Conservation (phyloP, 2,797 vertebrate species). For the Takifugu rubripes region DNA sequence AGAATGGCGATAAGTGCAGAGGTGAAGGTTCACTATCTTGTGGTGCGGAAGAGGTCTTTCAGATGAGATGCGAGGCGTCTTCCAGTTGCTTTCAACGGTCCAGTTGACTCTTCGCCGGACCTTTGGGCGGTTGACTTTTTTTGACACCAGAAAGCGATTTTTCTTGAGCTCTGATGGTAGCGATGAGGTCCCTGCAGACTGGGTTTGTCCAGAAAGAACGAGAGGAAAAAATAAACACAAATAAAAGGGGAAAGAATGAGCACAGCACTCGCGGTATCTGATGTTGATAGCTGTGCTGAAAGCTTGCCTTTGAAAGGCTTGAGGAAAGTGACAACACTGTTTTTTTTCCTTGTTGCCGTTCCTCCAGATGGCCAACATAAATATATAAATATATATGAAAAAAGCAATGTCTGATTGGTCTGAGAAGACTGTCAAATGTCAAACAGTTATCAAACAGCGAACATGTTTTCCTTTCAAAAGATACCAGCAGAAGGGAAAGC, state of each 20-base stretch:
- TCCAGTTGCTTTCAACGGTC: too few relatives aligned
- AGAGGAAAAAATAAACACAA: constrained; percentile 55
- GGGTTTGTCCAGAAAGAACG: constrained; percentile 36
- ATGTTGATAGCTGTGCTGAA: constrained; percentile 70
- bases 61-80: too few relatives aligned
- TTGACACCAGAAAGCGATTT: constrained; percentile 60
- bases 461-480: constrained; percentile 72
- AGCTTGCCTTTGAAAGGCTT: constrained; percentile 71
- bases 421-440: constrained; percentile 81
- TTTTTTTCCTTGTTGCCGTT: constrained; percentile 56
- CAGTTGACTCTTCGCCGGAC: constrained; percentile 3
- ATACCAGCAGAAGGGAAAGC: constrained; percentile 56
- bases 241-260: constrained; percentile 38
- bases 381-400: constrained; percentile 13
- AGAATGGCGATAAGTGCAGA: constrained; percentile 38
- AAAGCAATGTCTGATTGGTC: constrained; percentile 69
- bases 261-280: constrained; percentile 57
- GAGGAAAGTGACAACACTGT: constrained; percentile 67
- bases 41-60: not conserved
- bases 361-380: constrained; percentile 50
- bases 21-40: constrained; percentile 28
- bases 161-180: constrained; percentile 55
- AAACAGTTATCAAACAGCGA: constrained; percentile 75
- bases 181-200: constrained; percentile 57
- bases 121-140: constrained; percentile 56